Percentiles rank a stretch among this genome's conserved stretches.
Evolutionary conservation across 2,888 invertebrate genomes (phyloP).

Genomic region (Bhutanitis thaidina): DNA sequence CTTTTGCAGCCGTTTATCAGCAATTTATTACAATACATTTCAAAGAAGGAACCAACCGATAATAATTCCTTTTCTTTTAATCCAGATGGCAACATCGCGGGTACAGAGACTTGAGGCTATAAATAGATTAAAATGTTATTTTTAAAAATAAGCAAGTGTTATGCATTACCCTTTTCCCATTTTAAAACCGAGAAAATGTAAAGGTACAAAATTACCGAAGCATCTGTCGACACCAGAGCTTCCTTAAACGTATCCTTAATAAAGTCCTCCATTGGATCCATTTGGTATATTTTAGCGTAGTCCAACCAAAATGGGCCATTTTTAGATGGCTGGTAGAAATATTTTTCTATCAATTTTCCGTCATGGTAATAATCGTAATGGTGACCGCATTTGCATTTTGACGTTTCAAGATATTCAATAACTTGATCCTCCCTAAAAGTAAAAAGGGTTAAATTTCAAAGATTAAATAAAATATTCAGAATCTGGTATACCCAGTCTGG

Average conservation of each 20-base stretch:
- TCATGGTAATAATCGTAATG: slow-evolving; percentile 52
- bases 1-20: too few species aligned
- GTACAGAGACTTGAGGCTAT: slow-evolving; percentile 44
- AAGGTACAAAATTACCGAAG: not conserved
- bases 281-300: slow-evolving; percentile 56
- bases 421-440: slow-evolving; percentile 45
- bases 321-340: slow-evolving; percentile 50
- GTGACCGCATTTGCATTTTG: slow-evolving; percentile 64
- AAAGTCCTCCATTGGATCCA: slow-evolving; percentile 60
- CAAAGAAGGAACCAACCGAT: slow-evolving; percentile 34
- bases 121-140: slow-evolving; percentile 10
- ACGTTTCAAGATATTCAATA: slow-evolving; percentile 45
- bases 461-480: too few species aligned
- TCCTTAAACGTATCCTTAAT: slow-evolving; percentile 49
- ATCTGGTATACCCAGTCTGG: too few species aligned
- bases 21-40: too few species aligned
- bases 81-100: slow-evolving; percentile 46
- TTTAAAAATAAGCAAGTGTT: not conserved
- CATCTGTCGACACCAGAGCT: slow-evolving; percentile 40
- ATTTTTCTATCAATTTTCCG: slow-evolving; percentile 47
- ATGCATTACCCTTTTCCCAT: too few species aligned
- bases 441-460: not conserved
- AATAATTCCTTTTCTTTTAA: slow-evolving; percentile 52
- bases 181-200: too few species aligned
- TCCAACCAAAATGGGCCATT: slow-evolving; percentile 50